These are phyloP conservation scores for Stenodera caucasica DNA, from an alignment of 2,888 invertebrate species.

Conservation along the genomic window DNA sequence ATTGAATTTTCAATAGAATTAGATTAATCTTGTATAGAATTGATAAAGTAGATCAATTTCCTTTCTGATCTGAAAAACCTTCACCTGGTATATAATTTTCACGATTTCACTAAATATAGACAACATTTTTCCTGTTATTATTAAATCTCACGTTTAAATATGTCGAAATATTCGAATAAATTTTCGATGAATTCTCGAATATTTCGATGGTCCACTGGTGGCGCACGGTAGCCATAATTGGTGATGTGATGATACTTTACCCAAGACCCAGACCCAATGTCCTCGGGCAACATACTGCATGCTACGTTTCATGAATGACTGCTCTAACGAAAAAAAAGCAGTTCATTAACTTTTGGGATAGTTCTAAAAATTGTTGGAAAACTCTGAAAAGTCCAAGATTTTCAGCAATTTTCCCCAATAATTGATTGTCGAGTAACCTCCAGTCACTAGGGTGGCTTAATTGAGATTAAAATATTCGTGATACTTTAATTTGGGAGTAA, in stretches of 20 bases:
- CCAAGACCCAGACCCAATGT: background rate
- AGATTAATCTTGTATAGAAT: too few species aligned
- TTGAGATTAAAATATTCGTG: too few species aligned
- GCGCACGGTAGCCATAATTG: background rate
- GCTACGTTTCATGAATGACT: background rate
- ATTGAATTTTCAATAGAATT: slow-evolving; percentile 10
- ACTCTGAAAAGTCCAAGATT: background rate
- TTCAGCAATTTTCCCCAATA: too few species aligned
- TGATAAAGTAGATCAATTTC: too few species aligned
- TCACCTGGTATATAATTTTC: too few species aligned
- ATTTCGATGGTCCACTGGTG: slow-evolving; percentile 1
- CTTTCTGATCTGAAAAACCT: too few species aligned
- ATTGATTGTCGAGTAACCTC: too few species aligned
- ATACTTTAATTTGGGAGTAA: too few species aligned
- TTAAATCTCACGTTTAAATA: background rate
- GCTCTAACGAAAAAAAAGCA: too few species aligned
- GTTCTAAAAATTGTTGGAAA: background rate
- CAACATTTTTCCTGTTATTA: too few species aligned
- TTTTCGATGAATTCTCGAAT: background rate
- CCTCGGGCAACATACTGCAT: background rate
- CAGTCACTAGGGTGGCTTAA: too few species aligned
- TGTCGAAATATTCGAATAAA: background rate
- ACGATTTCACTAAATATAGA: too few species aligned
- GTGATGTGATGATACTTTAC: background rate
- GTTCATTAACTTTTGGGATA: background rate